Conservation (phyloP, 2,113 vertebrate species). For the Cochlearius cochlearius region DNA sequence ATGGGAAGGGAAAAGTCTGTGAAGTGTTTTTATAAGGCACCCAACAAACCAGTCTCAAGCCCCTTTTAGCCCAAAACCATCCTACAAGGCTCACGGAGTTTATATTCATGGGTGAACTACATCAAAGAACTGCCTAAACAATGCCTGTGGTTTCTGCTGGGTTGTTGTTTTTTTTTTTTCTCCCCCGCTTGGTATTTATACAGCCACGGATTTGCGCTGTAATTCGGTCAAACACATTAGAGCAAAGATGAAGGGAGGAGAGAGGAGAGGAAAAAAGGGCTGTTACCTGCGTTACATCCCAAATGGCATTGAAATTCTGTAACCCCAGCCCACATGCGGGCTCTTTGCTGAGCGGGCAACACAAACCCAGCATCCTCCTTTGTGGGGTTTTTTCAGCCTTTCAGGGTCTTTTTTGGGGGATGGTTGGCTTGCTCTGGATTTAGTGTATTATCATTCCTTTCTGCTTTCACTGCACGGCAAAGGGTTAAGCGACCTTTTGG, state of each 20-base stretch:
- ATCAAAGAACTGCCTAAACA: conserved; percentile 48
- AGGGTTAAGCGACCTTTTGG: conserved; percentile 10
- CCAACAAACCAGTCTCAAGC: conserved; percentile 3
- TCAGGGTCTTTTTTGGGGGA: not conserved
- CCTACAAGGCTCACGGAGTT: conserved; percentile 22
- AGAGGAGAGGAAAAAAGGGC: not conserved
- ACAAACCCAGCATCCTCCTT: not conserved
- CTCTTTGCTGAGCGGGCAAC: not conserved
- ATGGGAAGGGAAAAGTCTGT: not conserved
- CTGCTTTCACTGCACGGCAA: not conserved
- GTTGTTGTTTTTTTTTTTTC: not conserved
- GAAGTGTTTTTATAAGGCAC: conserved; percentile 4
- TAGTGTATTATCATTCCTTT: conserved; percentile 16
- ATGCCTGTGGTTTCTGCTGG: conserved; percentile 38
- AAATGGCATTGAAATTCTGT: not conserved
- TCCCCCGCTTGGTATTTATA: not conserved
- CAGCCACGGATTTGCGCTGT: not conserved
- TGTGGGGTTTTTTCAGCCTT: not conserved
- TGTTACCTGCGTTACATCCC: not conserved
- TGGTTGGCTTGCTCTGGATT: not conserved
- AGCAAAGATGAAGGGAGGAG: not conserved
- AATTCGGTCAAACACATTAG: not conserved
- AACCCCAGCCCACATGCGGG: not conserved
- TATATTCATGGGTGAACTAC: conserved; percentile 32
- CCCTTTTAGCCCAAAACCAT: conserved; percentile 32